Evolutionary conservation across 2,888 invertebrate genomes (phyloP).

Genomic region (Megamerina dolium): DNA sequence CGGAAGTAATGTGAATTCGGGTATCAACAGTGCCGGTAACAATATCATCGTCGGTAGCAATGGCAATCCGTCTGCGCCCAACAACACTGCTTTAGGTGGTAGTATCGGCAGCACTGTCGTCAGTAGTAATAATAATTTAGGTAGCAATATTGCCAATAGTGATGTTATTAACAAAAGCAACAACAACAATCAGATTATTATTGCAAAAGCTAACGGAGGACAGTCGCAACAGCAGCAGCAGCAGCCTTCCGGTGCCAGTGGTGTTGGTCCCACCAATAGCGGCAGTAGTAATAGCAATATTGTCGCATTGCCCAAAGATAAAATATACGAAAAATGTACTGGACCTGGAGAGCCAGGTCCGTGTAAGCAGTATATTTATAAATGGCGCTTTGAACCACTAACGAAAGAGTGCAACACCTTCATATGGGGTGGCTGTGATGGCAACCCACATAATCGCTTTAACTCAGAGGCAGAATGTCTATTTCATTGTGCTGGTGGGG

Average conservation of each 20-base stretch:
- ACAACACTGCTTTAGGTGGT: conserved; percentile 14
- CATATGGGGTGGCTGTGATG: conserved; percentile 64
- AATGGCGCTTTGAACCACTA: conserved; percentile 61
- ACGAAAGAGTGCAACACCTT: conserved; percentile 58
- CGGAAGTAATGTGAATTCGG: conserved; percentile 16
- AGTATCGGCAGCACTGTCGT: conserved; percentile 12
- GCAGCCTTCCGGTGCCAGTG: too few relatives aligned
- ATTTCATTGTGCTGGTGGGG: conserved; percentile 58
- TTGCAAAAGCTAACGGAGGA: conserved; percentile 7
- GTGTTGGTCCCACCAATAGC: conserved; percentile 14
- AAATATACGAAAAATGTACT: conserved; percentile 45
- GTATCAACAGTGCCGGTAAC: conserved; percentile 16
- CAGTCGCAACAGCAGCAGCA: too few relatives aligned
- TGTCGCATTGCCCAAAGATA: conserved; percentile 37
- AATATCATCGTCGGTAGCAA: conserved; percentile 15
- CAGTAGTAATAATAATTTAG: conserved; percentile 17
- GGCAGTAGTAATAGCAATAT: conserved; percentile 27
- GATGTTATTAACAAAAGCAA: conserved; percentile 17
- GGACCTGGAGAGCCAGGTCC: conserved; percentile 53
- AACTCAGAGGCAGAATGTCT: conserved; percentile 62
- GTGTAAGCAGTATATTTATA: conserved; percentile 60
- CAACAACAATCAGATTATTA: conserved; percentile 9
- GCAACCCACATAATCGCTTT: conserved; percentile 62
- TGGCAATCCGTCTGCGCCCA: conserved; percentile 10
- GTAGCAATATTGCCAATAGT: conserved; percentile 19